Conservation (phyloP, 2,113 vertebrate genomes). For the Onychostoma macrolepis region DNA sequence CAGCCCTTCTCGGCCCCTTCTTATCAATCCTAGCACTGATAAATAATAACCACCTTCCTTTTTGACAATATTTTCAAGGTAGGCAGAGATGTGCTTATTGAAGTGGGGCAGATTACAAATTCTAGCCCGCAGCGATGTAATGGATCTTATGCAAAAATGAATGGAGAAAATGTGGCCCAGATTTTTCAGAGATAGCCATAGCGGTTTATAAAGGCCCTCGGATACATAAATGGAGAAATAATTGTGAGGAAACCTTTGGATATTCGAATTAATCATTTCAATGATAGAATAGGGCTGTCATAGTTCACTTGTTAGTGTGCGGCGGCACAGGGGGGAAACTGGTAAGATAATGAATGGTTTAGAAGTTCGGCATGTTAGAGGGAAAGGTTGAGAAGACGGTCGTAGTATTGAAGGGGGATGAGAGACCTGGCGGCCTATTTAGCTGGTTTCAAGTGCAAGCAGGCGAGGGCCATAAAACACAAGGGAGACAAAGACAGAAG, state of each 20-base stretch:
- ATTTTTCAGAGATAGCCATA: conserved; percentile 52
- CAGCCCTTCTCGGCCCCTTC: neutral
- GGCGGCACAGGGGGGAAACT: conserved; percentile 42
- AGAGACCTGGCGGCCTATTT: conserved; percentile 38
- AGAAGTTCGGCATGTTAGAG: conserved; percentile 50
- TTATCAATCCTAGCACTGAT: conserved; percentile 34
- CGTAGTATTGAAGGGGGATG: neutral
- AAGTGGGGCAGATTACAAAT: conserved; percentile 54
- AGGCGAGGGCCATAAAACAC: conserved; percentile 23
- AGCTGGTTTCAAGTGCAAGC: conserved; percentile 16
- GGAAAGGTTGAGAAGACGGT: conserved; percentile 46
- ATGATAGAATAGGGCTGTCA: conserved; percentile 64
- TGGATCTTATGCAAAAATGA: conserved; percentile 52
- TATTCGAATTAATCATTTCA: conserved; percentile 61
- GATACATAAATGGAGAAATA: conserved; percentile 51
- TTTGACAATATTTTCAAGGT: conserved; percentile 54
- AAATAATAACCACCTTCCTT: conserved; percentile 45
- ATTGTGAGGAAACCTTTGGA: conserved; percentile 52
- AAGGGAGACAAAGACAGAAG: conserved; percentile 4
- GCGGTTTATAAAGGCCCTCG: conserved; percentile 47
- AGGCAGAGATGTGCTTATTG: conserved; percentile 53
- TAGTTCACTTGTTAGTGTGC: conserved; percentile 59
- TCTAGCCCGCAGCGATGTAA: conserved; percentile 52
- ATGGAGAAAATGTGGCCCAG: conserved; percentile 51
- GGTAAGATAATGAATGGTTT: conserved; percentile 57